Base-by-base conservation (phyloP, 2,888 invertebrate genomes). In the Phortica okadai region DNA sequence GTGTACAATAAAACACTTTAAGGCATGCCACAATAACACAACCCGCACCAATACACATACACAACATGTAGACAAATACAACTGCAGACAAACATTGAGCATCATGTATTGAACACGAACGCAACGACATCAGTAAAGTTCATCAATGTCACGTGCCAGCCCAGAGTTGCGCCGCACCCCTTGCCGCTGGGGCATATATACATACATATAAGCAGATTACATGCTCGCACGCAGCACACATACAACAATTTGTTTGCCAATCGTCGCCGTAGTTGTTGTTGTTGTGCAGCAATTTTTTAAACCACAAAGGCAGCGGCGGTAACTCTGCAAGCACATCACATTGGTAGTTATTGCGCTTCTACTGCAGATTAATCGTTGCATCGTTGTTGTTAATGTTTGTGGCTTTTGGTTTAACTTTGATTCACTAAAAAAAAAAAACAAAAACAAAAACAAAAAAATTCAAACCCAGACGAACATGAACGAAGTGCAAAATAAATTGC, bases 91-190 rank as follows among this genome's bases (percentile, higher is more conserved):
- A 33, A 33, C 33, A 33, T 33, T 5, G 33, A 33, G 33, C 41
- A n/a, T 25, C 11, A 54, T 16, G 72, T 16, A 72, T 72, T 50
- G 33, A 66, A 66, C 41, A 50, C 66, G 66, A 66, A 67, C 41
- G n/a, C 59, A 41, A 74, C 66, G 10, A 58, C 42, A 58, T 42
- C 80, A 76, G 80, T 77, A 83, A 87, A 87, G 87, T 85, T 87
- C 87, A 85, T 85, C 85, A 85, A 85, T 84, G 85, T 85, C 85
- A 81, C 83, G 84, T 85, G 84, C 78, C 58, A 50, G 69, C 42
- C 44, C 16, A 7, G 6, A 67, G 44, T 16, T 72, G 58, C 76
- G 54, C 14, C 50, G 2, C 50, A 6, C 50, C 14, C 10, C 50
- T 64, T 62, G 50, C 14, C 41, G 58, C 14, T 54, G 74, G 44